Percentiles rank a stretch among this genome's conserved stretches.
These are phyloP conservation scores for Microchirus variegatus DNA, from an alignment of 2,797 vertebrate genomes.

Conservation along the genomic window DNA sequence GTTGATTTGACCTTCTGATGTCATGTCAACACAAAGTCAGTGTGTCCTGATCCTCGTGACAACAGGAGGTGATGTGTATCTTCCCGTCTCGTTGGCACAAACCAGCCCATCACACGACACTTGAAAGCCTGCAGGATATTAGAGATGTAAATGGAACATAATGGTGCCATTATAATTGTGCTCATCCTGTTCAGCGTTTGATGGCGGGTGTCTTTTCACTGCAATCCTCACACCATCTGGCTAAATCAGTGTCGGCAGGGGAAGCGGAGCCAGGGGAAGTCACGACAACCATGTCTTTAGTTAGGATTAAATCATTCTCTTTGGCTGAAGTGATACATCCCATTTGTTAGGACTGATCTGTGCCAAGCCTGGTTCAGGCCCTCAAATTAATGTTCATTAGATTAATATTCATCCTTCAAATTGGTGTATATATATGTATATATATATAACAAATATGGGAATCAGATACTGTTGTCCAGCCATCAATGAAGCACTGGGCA, in stretches of 20 bases:
- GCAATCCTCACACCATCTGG: conserved; percentile 66
- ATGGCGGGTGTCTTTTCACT: conserved; percentile 55
- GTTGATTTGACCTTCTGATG: conserved; percentile 45
- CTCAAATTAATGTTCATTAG: conserved; percentile 17
- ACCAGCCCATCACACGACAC: conserved; percentile 44
- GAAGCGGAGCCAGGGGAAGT: conserved; percentile 38
- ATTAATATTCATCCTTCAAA: conserved; percentile 10
- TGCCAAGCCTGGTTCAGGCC: conserved; percentile 1
- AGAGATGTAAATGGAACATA: conserved; percentile 66
- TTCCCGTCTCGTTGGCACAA: conserved; percentile 2
- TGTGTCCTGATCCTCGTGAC: conserved; percentile 16
- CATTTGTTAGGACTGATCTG: conserved; percentile 45
- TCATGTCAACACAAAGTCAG: conserved; percentile 51
- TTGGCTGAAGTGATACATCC: conserved; percentile 40
- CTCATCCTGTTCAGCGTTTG: conserved; percentile 50
- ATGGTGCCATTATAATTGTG: conserved; percentile 59
- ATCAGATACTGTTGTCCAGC: not conserved
- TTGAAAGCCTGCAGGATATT: conserved; percentile 57
- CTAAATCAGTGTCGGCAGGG: conserved; percentile 49
- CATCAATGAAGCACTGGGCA: not conserved
- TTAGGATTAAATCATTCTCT: conserved; percentile 56
- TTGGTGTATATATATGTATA: not conserved
- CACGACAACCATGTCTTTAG: conserved; percentile 53
- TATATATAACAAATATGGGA: not conserved
- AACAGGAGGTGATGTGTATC: conserved; percentile 22